phyloP scores from a whole-genome alignment of 2,888 invertebrate species.

The Alloscopus bannaensis region DNA sequence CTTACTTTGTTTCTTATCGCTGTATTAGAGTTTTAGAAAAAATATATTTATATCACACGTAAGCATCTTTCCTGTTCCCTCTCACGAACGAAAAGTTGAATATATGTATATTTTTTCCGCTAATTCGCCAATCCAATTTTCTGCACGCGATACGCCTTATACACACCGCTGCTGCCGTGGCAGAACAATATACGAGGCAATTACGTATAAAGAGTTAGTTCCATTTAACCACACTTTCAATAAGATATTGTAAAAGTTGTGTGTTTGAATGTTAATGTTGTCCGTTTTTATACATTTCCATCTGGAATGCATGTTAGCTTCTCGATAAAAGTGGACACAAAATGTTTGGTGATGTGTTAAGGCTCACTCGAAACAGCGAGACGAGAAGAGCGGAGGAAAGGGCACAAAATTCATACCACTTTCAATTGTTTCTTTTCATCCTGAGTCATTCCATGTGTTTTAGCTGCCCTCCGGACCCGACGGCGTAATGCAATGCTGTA shows the following conservation, averaged over 20 bases:
- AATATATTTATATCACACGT: slow-evolving; percentile 59
- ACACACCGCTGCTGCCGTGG: slow-evolving; percentile 16
- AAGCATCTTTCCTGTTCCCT: slow-evolving; percentile 68
- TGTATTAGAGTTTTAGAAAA: slow-evolving; percentile 32
- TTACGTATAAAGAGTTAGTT: slow-evolving; percentile 9
- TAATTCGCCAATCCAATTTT: slow-evolving; percentile 72
- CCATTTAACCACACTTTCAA: slow-evolving; percentile 60
- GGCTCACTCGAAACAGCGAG: too few species aligned
- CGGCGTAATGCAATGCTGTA: slow-evolving; percentile 32
- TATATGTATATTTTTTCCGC: slow-evolving; percentile 63
- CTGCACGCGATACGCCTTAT: slow-evolving; percentile 70
- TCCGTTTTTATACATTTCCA: slow-evolving; percentile 37
- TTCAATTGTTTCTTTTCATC: slow-evolving; percentile 7
- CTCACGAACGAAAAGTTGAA: slow-evolving; percentile 65
- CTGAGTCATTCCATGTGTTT: slow-evolving; percentile 15
- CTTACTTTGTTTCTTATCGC: slow-evolving; percentile 61
- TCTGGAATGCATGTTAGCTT: slow-evolving; percentile 11
- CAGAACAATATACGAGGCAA: slow-evolving; percentile 5
- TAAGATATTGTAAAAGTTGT: slow-evolving; percentile 50
- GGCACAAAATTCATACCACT: background rate
- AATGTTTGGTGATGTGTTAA: background rate
- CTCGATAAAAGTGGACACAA: background rate
- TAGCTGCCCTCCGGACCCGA: slow-evolving; percentile 49
- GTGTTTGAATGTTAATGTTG: slow-evolving; percentile 16
- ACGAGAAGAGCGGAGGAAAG: slow-evolving; percentile 21